Percentiles rank a stretch among this genome's conserved stretches.
Evolutionary conservation across 2,797 vertebrate species (phyloP).

Genomic region (Eulemur albifrons): DNA sequence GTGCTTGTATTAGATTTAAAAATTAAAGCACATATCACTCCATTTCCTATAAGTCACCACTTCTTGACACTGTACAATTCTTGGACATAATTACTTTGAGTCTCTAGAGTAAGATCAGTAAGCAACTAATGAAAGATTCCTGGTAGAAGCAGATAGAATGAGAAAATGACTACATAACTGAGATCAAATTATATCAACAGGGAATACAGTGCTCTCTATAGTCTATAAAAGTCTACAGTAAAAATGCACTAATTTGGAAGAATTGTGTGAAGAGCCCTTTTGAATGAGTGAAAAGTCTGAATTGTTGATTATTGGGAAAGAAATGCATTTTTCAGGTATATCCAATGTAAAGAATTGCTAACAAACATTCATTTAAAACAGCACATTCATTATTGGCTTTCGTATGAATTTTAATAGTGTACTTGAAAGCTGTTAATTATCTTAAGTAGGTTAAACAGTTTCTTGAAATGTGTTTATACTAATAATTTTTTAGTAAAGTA

Average conservation of each 20-base stretch:
- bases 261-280: conserved; percentile 35
- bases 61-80: conserved; percentile 76
- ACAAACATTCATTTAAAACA: conserved; percentile 50
- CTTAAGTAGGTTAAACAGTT: conserved; percentile 70
- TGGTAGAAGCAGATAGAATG: conserved; percentile 80
- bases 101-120: conserved; percentile 82
- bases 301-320: conserved; percentile 31
- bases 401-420: conserved; percentile 43
- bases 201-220: conserved; percentile 57
- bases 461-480: conserved; percentile 60
- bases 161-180: conserved; percentile 79
- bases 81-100: conserved; percentile 77
- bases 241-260: conserved; percentile 49
- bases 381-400: conserved; percentile 44
- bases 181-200: conserved; percentile 79
- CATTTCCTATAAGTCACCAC: conserved; percentile 67
- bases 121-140: conserved; percentile 81
- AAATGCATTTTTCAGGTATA: neutral
- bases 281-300: conserved; percentile 30
- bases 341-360: neutral
- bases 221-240: conserved; percentile 44
- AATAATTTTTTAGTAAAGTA: conserved; percentile 62
- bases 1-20: conserved; percentile 50
- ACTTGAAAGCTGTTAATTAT: conserved; percentile 71
- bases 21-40: conserved; percentile 62